Evolutionary conservation across 37 sponge, comb jelly and placozoan genomes (phyloP).

Genomic region (Cliona cf. orientalis): DNA sequence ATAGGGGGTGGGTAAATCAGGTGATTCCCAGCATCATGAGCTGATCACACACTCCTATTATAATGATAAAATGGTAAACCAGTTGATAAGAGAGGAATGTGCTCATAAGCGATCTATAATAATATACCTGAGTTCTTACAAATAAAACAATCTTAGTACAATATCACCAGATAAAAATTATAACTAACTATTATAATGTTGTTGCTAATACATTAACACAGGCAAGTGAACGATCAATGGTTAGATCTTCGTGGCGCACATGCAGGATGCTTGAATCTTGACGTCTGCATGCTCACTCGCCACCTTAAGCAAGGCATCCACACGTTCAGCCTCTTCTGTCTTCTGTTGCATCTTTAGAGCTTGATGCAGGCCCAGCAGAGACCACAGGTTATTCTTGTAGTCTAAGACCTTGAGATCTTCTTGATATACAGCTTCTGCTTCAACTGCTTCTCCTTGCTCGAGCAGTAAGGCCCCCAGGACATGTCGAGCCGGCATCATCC

Average conservation of each 20-base stretch:
- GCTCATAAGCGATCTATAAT: too few species aligned
- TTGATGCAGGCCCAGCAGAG: constrained; percentile 53
- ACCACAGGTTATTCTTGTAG: constrained; percentile 76
- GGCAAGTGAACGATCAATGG: too few species aligned
- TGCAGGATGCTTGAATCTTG: constrained; percentile 60
- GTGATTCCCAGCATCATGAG: too few species aligned
- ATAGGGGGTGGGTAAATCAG: too few species aligned
- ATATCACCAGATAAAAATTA: too few species aligned
- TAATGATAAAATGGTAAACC: too few species aligned
- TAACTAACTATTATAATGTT: too few species aligned
- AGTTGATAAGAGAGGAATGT: too few species aligned
- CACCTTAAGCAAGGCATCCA: constrained; percentile 8
- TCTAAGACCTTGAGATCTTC: constrained; percentile 45
- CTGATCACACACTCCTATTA: too few species aligned
- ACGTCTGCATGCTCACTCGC: constrained; percentile 55
- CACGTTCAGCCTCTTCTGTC: constrained; percentile 41
- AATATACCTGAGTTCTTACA: too few species aligned
- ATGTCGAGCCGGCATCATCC: constrained; percentile 76
- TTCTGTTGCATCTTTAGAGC: constrained; percentile 39
- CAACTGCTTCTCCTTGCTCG: constrained; percentile 56
- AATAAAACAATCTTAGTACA: too few species aligned
- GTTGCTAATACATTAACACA: too few species aligned
- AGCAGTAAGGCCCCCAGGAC: constrained; percentile 65
- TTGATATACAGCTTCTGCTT: constrained; percentile 62
- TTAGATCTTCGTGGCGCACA: constrained; percentile 70